A percentile compares a stretch with the other conserved stretches of the same genome.
These are phyloP conservation scores for Channa maculata DNA, from an alignment of 2,113 vertebrate species.

Conservation along the genomic window DNA sequence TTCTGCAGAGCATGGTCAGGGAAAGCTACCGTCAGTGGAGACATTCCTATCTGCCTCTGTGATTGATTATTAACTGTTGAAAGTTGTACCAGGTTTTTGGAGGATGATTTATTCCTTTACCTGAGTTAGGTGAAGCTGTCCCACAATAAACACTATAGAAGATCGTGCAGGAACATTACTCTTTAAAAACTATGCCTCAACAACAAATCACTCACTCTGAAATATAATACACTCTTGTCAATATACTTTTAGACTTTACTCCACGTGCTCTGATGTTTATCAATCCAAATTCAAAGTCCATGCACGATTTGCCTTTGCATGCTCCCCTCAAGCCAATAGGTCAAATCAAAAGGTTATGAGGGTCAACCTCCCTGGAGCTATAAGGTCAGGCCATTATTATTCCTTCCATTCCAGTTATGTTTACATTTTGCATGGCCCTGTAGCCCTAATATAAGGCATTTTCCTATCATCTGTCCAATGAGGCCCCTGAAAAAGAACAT, in stretches of 20 bases:
- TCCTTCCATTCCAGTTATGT: constrained; percentile 28
- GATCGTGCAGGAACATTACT: constrained; percentile 7
- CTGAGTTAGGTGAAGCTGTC: constrained; percentile 1
- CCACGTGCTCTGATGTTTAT: constrained; percentile 18
- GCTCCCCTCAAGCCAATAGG: constrained; percentile 32
- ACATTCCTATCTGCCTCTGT: not conserved
- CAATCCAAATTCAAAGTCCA: constrained; percentile 13
- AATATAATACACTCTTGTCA: constrained; percentile 6
- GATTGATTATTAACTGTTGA: constrained; percentile 13
- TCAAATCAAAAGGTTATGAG: constrained; percentile 25
- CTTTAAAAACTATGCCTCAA: constrained; percentile 39
- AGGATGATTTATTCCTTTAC: constrained; percentile 16
- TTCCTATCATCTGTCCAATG: constrained; percentile 6
- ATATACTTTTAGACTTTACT: constrained; percentile 6
- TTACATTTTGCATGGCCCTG: constrained; percentile 16
- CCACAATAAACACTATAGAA: constrained; percentile 16
- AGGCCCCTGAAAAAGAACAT: constrained; percentile 27
- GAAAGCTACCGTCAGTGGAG: not conserved
- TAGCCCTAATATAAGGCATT: constrained; percentile 23
- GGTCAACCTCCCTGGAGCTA: constrained; percentile 47
- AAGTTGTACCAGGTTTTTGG: not conserved
- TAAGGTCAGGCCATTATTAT: constrained; percentile 35
- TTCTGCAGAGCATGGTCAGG: not conserved
- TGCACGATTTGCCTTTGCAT: constrained; percentile 4
- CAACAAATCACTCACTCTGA: constrained; percentile 41